These are phyloP conservation scores for Crotophaga sulcirostris DNA, from an alignment of 2,113 vertebrate species.

Conservation along the genomic window DNA sequence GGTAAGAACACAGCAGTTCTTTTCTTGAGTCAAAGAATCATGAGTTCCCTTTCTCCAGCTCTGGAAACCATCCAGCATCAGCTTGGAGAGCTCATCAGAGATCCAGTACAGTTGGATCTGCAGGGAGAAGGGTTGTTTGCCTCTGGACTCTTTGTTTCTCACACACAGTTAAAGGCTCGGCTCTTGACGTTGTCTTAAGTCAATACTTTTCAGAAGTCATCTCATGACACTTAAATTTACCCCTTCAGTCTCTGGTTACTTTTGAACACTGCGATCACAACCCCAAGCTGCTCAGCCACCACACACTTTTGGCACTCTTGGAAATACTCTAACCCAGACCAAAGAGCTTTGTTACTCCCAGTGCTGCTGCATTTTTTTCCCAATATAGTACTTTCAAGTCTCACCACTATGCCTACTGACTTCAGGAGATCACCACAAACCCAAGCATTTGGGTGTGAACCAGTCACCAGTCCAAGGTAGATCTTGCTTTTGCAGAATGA, in stretches of 20 bases:
- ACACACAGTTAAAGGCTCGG: not conserved
- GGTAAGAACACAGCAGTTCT: slow-evolving; percentile 58
- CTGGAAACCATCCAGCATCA: slow-evolving; percentile 34
- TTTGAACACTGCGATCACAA: not conserved
- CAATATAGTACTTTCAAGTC: not conserved
- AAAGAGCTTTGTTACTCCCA: not conserved
- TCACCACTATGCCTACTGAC: not conserved
- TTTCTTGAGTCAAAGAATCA: slow-evolving; percentile 50
- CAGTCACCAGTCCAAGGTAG: not conserved
- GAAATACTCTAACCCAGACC: not conserved
- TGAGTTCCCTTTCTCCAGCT: slow-evolving; percentile 23
- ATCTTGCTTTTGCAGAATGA: not conserved
- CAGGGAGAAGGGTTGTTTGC: not conserved
- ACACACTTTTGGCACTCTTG: not conserved
- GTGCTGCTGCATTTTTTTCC: not conserved
- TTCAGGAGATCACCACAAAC: not conserved
- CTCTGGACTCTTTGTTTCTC: not conserved
- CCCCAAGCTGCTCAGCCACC: not conserved
- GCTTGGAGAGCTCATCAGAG: not conserved
- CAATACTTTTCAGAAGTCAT: not conserved
- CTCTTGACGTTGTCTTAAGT: not conserved
- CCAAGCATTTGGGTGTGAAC: not conserved
- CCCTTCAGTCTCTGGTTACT: not conserved
- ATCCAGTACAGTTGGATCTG: not conserved
- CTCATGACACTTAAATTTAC: not conserved